These are phyloP conservation scores for Euleptes europaea DNA, from an alignment of 2,113 vertebrate species.

Conservation along the genomic window DNA sequence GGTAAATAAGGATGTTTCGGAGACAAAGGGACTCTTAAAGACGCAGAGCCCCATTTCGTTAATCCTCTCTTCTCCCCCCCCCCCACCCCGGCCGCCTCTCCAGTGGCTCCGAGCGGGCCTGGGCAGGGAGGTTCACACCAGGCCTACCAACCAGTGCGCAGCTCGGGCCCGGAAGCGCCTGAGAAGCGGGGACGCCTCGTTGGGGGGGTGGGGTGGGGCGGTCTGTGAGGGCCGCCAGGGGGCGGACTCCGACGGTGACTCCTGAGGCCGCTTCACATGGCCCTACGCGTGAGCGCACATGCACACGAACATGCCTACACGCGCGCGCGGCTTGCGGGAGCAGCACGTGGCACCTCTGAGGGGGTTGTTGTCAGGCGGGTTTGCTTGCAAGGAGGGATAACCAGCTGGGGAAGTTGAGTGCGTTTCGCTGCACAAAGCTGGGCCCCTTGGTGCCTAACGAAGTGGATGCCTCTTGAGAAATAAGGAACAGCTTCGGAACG, in stretches of 20 bases:
- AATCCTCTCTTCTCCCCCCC: too few species aligned
- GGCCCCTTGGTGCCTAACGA: background rate
- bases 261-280: background rate
- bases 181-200: background rate
- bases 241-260: background rate
- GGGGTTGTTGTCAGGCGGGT: background rate
- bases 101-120: conserved; percentile 45
- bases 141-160: background rate
- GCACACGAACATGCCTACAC: background rate
- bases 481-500: too few species aligned
- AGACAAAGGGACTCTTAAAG: conserved; percentile 80
- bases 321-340: background rate
- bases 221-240: background rate
- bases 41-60: conserved; percentile 47
- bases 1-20: conserved; percentile 71
- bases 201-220: too few species aligned
- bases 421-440: background rate
- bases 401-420: background rate
- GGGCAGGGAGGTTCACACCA: background rate
- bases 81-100: conserved; percentile 24
- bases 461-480: too few species aligned
- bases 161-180: background rate
- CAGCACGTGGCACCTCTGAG: background rate
- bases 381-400: too few species aligned
- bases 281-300: background rate